A percentile compares a stretch with the other conserved stretches of the same genome.
Conservation (phyloP, 2,888 invertebrate genomes). For the Sturmia bella region DNA sequence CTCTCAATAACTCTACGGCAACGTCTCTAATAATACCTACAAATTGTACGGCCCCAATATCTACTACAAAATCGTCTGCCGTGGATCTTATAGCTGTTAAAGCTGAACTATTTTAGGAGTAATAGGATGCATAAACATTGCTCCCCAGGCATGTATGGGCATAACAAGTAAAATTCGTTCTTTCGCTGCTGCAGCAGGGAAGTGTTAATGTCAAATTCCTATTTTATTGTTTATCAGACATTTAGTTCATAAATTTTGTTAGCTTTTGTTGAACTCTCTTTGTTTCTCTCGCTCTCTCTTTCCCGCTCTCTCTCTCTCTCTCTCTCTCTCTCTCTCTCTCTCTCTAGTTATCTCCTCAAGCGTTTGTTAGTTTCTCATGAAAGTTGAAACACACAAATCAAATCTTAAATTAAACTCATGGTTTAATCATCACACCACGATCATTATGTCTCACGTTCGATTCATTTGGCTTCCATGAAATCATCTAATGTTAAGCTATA, state of each 20-base stretch:
- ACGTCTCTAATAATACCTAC: constrained; percentile 63
- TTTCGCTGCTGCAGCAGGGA: not conserved
- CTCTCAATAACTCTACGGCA: constrained; percentile 19
- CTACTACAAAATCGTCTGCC: constrained; percentile 56
- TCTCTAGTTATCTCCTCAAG: not conserved
- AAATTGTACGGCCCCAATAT: constrained; percentile 41
- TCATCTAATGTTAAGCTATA: constrained; percentile 61
- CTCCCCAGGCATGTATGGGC: not conserved
- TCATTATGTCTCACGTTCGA: constrained; percentile 59
- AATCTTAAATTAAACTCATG: constrained; percentile 53
- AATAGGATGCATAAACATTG: not conserved
- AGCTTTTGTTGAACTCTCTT: not conserved
- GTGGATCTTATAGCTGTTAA: constrained; percentile 76
- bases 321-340: constrained; percentile 19
- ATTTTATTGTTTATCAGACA: constrained; percentile 14
- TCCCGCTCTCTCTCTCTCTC: constrained; percentile 3
- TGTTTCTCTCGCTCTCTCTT: not conserved
- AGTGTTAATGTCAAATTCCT: constrained; percentile 73
- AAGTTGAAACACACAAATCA: constrained; percentile 9
- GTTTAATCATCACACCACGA: constrained; percentile 18
- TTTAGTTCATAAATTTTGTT: constrained; percentile 11
- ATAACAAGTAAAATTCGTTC: not conserved
- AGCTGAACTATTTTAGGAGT: constrained; percentile 45
- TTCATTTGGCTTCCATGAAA: constrained; percentile 68
- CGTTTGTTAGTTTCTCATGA: constrained; percentile 1